These are phyloP conservation scores for Scrobipalpa atriplicella DNA, from an alignment of 2,888 invertebrate genomes.

Conservation along the genomic window DNA sequence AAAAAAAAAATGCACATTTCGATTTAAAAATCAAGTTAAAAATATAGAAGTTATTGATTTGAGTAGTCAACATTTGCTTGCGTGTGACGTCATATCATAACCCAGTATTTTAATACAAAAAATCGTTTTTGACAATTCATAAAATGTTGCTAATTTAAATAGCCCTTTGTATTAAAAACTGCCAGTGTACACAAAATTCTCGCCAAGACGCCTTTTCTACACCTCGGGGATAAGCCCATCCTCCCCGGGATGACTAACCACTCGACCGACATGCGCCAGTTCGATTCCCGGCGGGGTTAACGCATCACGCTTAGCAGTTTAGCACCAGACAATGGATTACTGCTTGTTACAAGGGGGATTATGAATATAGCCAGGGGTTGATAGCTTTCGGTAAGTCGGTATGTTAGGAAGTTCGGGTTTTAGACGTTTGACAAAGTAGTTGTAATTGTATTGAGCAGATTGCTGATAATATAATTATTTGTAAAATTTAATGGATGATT, in stretches of 20 bases:
- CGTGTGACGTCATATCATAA: no score
- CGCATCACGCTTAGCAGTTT: not conserved
- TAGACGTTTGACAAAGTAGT: not conserved
- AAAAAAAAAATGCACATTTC: no score
- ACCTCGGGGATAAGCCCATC: not conserved
- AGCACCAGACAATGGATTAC: conserved; percentile 24
- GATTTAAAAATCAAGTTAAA: no score
- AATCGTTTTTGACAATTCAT: no score
- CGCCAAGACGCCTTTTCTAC: not conserved
- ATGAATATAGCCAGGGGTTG: not conserved
- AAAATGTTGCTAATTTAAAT: no score
- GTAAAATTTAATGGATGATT: not conserved
- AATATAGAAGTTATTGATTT: no score
- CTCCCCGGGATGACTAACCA: not conserved
- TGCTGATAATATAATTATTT: not conserved
- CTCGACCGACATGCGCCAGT: not conserved
- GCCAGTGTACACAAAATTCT: not conserved
- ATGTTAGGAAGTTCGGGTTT: not conserved
- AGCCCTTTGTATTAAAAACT: no score
- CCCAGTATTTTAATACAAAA: no score
- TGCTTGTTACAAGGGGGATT: conserved; percentile 25
- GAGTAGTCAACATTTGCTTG: no score
- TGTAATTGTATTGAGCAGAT: not conserved
- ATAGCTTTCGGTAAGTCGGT: not conserved
- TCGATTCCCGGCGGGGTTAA: conserved; percentile 2